Percentiles rank a stretch among this genome's conserved stretches.
Evolutionary conservation across 2,113 vertebrate species (phyloP).

Genomic region (Ondatra zibethicus): DNA sequence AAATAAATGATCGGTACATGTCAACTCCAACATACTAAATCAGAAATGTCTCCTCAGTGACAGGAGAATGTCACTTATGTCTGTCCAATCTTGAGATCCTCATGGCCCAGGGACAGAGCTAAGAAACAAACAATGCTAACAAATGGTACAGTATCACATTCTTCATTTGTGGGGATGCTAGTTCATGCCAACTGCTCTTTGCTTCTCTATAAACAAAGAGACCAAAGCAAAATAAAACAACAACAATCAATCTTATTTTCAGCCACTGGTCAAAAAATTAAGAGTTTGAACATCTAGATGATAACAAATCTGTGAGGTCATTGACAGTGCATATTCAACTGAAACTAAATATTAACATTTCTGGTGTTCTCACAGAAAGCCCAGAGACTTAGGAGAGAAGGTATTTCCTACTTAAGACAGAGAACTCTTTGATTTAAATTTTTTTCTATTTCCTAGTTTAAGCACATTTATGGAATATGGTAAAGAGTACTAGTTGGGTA

Average conservation of each 20-base stretch:
- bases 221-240: neutral
- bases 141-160: neutral
- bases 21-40: neutral
- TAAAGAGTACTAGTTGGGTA: neutral
- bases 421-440: constrained; percentile 51
- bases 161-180: constrained; percentile 33
- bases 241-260: neutral
- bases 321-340: neutral
- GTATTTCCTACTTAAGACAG: constrained; percentile 53
- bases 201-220: constrained; percentile 21
- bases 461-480: constrained; percentile 25
- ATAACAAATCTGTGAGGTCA: neutral
- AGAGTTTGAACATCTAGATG: constrained; percentile 13
- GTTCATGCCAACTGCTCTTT: constrained; percentile 34
- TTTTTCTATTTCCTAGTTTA: neutral
- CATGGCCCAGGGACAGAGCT: neutral
- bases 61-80: constrained; percentile 26
- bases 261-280: constrained; percentile 29
- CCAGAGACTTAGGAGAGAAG: neutral
- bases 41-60: neutral
- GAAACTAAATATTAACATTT: constrained; percentile 27
- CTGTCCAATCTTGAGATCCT: neutral
- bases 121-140: neutral
- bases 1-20: constrained; percentile 2
- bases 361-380: constrained; percentile 40